A percentile compares a stretch with the other conserved stretches of the same genome.
These are phyloP conservation scores for Potorous gilbertii DNA, from an alignment of 2,797 vertebrate species.

Conservation along the genomic window DNA sequence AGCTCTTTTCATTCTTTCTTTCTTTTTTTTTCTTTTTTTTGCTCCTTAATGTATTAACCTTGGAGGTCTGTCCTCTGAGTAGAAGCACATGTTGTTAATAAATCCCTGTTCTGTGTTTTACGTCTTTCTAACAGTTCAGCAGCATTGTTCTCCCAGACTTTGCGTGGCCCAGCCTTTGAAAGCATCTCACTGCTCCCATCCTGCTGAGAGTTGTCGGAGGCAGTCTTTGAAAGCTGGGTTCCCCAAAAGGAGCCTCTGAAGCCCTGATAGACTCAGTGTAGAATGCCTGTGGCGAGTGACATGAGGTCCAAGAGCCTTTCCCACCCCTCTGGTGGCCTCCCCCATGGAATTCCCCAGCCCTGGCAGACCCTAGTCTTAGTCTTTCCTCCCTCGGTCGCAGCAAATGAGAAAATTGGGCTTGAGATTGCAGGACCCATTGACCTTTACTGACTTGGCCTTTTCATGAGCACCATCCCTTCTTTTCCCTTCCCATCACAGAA, in stretches of 20 bases:
- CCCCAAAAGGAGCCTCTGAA: neutral
- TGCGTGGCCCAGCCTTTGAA: neutral
- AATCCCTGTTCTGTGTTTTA: neutral
- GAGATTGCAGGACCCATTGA: neutral
- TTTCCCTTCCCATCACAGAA: neutral
- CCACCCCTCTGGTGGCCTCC: neutral
- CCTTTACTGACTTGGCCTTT: neutral
- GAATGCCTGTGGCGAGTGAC: rapidly evolving
- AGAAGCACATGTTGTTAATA: neutral
- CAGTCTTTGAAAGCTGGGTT: neutral
- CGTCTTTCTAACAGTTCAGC: neutral
- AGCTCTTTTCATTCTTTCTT: no score
- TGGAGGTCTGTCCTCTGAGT: neutral
- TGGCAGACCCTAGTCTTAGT: neutral
- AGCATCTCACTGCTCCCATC: neutral
- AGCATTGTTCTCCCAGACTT: neutral
- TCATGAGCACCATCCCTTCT: neutral
- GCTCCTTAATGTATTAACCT: neutral
- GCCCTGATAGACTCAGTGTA: neutral
- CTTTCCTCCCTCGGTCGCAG: neutral
- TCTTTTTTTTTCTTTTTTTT: neutral
- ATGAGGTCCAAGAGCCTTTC: neutral
- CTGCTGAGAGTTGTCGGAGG: neutral
- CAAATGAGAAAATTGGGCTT: neutral
- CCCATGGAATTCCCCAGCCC: neutral